These are phyloP conservation scores for Drosophila dives DNA, from an alignment of 2,888 invertebrate species.

Conservation along the genomic window DNA sequence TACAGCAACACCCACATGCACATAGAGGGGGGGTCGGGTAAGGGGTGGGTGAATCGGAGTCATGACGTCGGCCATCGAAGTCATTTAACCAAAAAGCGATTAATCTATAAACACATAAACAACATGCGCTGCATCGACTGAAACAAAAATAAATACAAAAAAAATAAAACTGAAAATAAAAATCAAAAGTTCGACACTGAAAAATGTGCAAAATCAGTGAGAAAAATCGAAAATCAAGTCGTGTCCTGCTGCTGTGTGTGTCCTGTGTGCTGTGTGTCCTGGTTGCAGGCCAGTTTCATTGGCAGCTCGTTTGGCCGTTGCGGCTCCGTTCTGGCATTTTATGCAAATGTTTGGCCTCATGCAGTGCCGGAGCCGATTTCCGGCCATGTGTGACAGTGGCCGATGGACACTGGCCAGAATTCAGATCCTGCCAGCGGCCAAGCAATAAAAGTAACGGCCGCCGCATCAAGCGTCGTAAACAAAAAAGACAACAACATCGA, in stretches of 20 bases:
- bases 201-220: conserved; percentile 77
- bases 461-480: conserved; percentile 47
- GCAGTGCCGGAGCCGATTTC: conserved; percentile 75
- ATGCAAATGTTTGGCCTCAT: conserved; percentile 79
- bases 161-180: conserved; percentile 17
- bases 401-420: conserved; percentile 45
- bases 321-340: conserved; percentile 62
- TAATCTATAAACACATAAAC: conserved; percentile 84
- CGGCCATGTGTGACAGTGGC: conserved; percentile 78
- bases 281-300: conserved; percentile 4
- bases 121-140: conserved; percentile 67
- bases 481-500: conserved; percentile 41
- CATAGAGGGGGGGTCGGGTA: background rate
- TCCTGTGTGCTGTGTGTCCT: background rate
- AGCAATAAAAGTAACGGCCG: conserved; percentile 68
- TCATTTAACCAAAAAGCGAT: conserved; percentile 84
- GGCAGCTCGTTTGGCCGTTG: conserved; percentile 34
- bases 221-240: conserved; percentile 75
- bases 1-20: conserved; percentile 10
- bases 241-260: conserved; percentile 4
- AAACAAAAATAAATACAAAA: background rate
- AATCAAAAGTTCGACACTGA: conserved; percentile 59
- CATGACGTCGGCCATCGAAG: conserved; percentile 73
- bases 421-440: conserved; percentile 37
- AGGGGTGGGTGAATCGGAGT: conserved; percentile 6